Base-by-base conservation (phyloP, 2,888 invertebrate species). In the Eupelmus urozonus region DNA sequence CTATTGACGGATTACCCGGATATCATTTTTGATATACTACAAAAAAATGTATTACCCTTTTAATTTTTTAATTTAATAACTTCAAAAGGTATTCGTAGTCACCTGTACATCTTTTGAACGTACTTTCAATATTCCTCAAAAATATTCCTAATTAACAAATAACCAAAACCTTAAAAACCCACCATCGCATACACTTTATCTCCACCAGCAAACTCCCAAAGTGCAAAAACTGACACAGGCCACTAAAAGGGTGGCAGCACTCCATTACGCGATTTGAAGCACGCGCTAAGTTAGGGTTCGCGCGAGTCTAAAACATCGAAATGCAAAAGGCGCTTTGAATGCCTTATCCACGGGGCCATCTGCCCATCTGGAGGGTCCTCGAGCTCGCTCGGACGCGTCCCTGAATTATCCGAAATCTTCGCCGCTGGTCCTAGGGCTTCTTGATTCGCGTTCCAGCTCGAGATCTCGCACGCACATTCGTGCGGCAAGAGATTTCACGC, bases 321-420 rank as follows among this genome's bases (percentile, higher is more conserved):
- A 65, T 49, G 65, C 49, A 66, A 66, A 66, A 81, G 84, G 85
- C 85, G 87, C 85, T 87, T 87, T 86, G 88, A 88, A 88, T 88
- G 84, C 85, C 87, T 87, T 89, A 89, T 88, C 88, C 85, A 20
- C 27, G 20, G 2, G 27, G 34, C 63, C 29, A 40, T 63, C 63
- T 63, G 57, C 13, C 2, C 49, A 40, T 69, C 62, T 71, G 83
- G 85, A 89, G 88, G 84, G 85, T 88, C 87, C 89, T 89, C 83
- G 84, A 87, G 84, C 86, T 81, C 88, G 88, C 85, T 84, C 83
- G 88, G 86, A 89, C 89, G 89, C 89, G 85, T 84, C 82, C 82
- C 83, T 81, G 85, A 89, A 89, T 89, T 89, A 89, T 89, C 89
- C 86, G 63, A 84, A 85, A 88, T 88, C 88, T 87, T 82, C 82